Conservation (phyloP, 2,113 vertebrate species). For the Papio anubis region DNA sequence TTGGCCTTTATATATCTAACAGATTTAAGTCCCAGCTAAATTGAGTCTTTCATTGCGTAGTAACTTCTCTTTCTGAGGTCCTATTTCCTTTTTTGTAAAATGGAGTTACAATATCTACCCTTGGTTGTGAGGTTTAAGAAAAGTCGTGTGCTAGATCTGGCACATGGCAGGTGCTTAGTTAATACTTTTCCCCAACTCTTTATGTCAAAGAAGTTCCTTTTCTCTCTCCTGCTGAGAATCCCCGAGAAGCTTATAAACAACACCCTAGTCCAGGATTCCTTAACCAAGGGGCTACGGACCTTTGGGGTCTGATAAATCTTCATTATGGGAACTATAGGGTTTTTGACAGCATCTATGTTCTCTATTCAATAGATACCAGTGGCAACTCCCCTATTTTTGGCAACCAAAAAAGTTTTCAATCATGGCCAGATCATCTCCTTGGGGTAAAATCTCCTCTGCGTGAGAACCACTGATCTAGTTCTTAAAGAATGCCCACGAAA, state of each 20-base stretch:
- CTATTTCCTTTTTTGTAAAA: neutral
- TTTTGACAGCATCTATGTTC: neutral
- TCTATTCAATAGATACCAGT: neutral
- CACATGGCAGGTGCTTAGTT: rapidly evolving
- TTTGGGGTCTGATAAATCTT: neutral
- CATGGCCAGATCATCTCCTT: neutral
- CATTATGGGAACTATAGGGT: neutral
- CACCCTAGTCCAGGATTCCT: neutral
- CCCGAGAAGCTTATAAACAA: neutral
- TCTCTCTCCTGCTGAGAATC: neutral
- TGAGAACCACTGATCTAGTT: neutral
- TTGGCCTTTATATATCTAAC: neutral
- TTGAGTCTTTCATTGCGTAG: neutral
- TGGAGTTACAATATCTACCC: neutral
- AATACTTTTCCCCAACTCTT: rapidly evolving
- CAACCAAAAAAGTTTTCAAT: neutral
- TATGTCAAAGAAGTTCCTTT: neutral
- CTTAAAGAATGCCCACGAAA: neutral
- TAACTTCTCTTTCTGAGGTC: neutral
- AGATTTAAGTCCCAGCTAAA: neutral
- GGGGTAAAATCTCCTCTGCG: neutral
- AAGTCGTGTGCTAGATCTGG: rapidly evolving
- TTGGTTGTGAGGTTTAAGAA: neutral
- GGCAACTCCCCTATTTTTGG: neutral
- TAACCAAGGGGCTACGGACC: neutral